Percentiles rank a stretch among this genome's conserved stretches.
These are phyloP conservation scores for Leucosticte australis DNA, from an alignment of 2,113 vertebrate species.

Conservation along the genomic window DNA sequence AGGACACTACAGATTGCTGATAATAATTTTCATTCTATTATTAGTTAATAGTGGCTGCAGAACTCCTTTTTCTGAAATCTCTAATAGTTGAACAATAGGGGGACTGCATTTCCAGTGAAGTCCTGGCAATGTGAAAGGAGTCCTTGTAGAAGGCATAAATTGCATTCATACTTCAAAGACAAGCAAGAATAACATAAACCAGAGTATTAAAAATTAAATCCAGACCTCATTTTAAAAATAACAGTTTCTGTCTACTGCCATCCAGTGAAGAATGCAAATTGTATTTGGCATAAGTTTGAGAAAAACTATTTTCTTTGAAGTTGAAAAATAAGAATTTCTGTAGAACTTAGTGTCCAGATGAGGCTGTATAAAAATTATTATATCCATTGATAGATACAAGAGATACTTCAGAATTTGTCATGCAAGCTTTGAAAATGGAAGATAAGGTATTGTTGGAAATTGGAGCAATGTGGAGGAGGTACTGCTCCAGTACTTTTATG, in stretches of 20 bases:
- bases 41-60: neutral
- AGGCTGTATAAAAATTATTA: neutral
- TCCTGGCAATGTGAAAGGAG: neutral
- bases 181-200: neutral
- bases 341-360: neutral
- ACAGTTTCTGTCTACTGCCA: neutral
- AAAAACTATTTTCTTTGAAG: neutral
- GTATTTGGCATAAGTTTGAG: neutral
- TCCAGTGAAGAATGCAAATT: neutral
- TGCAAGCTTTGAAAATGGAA: neutral
- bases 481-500: neutral
- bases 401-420: neutral
- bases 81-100: neutral
- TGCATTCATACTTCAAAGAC: neutral
- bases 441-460: neutral
- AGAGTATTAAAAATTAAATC: neutral
- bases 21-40: neutral
- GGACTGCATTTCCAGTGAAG: neutral
- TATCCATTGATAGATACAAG: neutral
- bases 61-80: neutral
- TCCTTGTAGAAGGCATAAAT: neutral
- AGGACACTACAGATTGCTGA: neutral
- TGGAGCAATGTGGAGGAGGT: neutral
- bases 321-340: neutral
- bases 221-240: neutral